Evolutionary conservation across 2,888 invertebrate species (phyloP), one percentile per base, ranked within the genome.

Genomic region (Phytoseiulus persimilis): DNA sequence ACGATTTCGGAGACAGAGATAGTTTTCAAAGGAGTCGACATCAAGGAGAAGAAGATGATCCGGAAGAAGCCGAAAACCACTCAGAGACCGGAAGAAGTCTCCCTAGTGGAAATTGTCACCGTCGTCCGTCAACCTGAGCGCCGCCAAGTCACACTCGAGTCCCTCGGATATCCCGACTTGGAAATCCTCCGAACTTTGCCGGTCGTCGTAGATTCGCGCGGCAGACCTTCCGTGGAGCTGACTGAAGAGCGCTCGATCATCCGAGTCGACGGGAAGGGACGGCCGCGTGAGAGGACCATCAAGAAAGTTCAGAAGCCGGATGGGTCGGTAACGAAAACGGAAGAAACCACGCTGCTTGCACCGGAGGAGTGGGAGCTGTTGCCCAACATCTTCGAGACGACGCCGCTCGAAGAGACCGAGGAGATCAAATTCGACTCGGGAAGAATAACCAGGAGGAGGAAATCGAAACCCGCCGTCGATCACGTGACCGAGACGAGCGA

Each of bases 11-110:
- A 87, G n/a, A 87, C 31, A 9, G 87, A 87, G 3, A 87, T 87
- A 32, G 45, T 45, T 39, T 45, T 87, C 45, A 14, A 32, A 33
- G 87, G 32, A 9, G 87, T 45, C 32, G 87, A 87, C 45, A 87
- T 87, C 45, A 87, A 28, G 6, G 32, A 87, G 31, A 18, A 87
- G 45, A 87, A 87, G 31, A 45, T 87, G 32, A 87, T 87, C 31
- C 32, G 87, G 45, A 87, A 87, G 39, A 87, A 87, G 33, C 87
- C 87, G n/a, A 87, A 14, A 87, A n/a, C n/a, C 9, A 87, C n/a
- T 9, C 87, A 87, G n/a, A 87, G n/a, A 0, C 87, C 87, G 6
- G 87, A 87, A 14, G 39, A 87, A 18, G 6, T 87, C 28, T 87
- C 87, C n/a, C 87, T 87, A 2, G 45, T 87, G 28, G 87, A 87